These are phyloP conservation scores for Luehdorfia chinensis DNA, from an alignment of 1,140 invertebrate genomes.

Conservation along the genomic window DNA sequence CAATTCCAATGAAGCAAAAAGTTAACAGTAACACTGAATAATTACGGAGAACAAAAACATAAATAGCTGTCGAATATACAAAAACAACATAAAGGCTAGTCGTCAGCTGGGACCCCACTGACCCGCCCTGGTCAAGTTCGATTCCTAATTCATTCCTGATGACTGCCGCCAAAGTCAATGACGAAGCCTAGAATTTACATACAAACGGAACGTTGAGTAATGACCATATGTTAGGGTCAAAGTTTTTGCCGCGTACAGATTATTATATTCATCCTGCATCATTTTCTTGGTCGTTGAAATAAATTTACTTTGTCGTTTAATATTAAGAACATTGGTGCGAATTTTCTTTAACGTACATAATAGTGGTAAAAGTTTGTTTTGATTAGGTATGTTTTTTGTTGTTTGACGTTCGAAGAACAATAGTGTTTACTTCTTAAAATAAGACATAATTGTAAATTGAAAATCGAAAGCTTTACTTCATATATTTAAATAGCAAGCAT, in stretches of 20 bases:
- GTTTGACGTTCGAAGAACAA: slow-evolving; percentile 10
- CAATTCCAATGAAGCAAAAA: too few species aligned
- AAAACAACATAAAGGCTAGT: slow-evolving; percentile 29
- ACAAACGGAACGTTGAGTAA: slow-evolving; percentile 43
- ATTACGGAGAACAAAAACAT: slow-evolving; percentile 16
- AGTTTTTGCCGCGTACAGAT: slow-evolving; percentile 12
- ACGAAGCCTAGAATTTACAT: slow-evolving; percentile 53
- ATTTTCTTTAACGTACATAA: too few species aligned
- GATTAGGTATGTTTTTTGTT: too few species aligned
- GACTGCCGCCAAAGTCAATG: slow-evolving; percentile 37
- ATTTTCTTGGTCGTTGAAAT: too few species aligned
- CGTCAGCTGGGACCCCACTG: slow-evolving; percentile 39
- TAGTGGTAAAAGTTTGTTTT: too few species aligned
- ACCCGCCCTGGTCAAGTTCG: slow-evolving; percentile 63
- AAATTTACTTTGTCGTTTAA: too few species aligned
- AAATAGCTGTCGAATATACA: slow-evolving; percentile 11
- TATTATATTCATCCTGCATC: slow-evolving; percentile 8
- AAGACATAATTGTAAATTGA: too few species aligned
- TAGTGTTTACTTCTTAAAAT: background rate
- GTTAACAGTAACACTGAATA: too few species aligned
- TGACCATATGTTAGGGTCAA: slow-evolving; percentile 27
- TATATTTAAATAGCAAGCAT: too few species aligned
- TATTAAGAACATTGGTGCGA: too few species aligned
- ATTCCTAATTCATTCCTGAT: slow-evolving; percentile 57
- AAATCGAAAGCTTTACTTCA: too few species aligned